Evolutionary conservation across 2,888 invertebrate genomes (phyloP).

Genomic region (Plutella xylostella): DNA sequence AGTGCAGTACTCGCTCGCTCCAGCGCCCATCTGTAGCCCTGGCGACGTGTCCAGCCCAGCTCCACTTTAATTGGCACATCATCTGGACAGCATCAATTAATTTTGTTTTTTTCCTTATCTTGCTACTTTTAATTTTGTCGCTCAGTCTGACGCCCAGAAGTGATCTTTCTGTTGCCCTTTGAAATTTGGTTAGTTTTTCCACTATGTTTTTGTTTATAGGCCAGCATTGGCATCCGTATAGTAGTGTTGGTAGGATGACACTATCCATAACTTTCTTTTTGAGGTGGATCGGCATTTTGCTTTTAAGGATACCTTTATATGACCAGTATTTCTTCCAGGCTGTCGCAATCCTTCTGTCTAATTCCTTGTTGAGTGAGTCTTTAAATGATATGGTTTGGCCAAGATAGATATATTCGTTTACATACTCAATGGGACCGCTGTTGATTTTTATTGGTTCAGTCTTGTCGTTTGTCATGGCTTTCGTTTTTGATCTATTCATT

Average conservation of each 20-base stretch:
- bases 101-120: too few species aligned
- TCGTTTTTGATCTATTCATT: background rate
- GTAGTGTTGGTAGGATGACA: background rate
- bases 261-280: conserved; percentile 1
- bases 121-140: too few species aligned
- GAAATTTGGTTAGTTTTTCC: too few species aligned
- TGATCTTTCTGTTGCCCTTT: too few species aligned
- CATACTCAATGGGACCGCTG: background rate
- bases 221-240: conserved; percentile 1
- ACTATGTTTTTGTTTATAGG: too few species aligned
- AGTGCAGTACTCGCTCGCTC: too few species aligned
- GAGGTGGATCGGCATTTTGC: background rate
- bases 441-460: background rate
- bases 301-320: background rate
- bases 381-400: background rate
- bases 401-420: too few species aligned
- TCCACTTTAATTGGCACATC: too few species aligned
- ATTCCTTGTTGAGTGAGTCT: background rate
- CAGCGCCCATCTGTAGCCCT: too few species aligned
- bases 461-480: background rate
- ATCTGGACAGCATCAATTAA: too few species aligned
- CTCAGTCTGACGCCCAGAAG: too few species aligned
- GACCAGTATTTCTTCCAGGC: background rate
- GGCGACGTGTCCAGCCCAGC: too few species aligned
- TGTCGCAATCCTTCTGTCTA: background rate